Evolutionary conservation across 2,113 vertebrate species (phyloP).

Genomic region (Bombycilla garrulus): DNA sequence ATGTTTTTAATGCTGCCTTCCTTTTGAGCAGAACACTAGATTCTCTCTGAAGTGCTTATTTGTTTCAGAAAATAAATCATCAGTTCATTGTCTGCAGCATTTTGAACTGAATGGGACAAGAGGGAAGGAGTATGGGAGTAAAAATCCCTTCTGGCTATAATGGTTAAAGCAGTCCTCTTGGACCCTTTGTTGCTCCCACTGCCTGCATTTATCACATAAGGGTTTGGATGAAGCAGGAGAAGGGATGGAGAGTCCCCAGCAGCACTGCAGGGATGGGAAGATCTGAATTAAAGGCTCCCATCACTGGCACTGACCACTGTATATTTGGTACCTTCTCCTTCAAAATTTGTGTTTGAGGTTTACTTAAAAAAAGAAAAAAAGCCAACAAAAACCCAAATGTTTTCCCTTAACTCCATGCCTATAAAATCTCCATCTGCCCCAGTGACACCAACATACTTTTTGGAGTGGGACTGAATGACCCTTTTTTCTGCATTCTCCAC

Average conservation of each 20-base stretch:
- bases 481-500: background rate
- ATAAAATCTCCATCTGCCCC: background rate
- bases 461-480: background rate
- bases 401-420: background rate
- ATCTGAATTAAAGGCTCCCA: background rate
- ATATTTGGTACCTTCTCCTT: background rate
- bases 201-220: background rate
- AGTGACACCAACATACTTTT: background rate
- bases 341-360: background rate
- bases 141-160: background rate
- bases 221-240: background rate
- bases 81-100: background rate
- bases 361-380: background rate
- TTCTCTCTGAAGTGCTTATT: background rate
- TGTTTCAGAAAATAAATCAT: background rate
- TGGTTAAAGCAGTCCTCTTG: background rate
- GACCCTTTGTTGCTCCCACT: background rate
- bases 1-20: background rate
- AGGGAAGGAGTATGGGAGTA: background rate
- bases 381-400: rapidly evolving
- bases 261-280: background rate
- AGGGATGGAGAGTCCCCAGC: background rate
- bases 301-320: rapidly evolving
- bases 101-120: background rate
- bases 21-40: background rate